Evolutionary conservation across 2,888 invertebrate species (phyloP), one percentile per base, ranked within the genome.

Genomic region (Calliphora vomitoria): DNA sequence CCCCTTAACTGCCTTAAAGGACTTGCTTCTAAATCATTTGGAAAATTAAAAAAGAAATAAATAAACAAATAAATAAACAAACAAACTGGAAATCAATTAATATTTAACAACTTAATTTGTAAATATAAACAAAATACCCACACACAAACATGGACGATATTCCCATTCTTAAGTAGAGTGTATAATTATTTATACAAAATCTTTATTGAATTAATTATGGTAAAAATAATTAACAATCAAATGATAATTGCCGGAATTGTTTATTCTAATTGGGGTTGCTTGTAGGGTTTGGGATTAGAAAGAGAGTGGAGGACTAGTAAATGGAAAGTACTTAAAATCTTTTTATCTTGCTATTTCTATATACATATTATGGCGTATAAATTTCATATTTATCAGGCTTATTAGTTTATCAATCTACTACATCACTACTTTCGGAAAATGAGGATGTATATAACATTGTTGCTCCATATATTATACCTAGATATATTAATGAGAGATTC

Each of bases 181-280:
- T 55, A 64, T 64, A 64, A 64, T 64, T 64, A 64, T 64, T 38
- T 64, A 38, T 64, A 38, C n/a, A 64, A 64, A 64, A 64, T n/a
- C 38, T n/a, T 64, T 64, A 38, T 64, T 35, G 62, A 35, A 64
- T 38, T 64, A 64, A 64, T 64, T 64, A 64, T 64, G 38, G 35
- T 64, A 38, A 64, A 64, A 38, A 64, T 64, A 64, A 64, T 64
- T 64, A 64, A 64, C 62, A 64, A 64, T 64, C 35, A 38, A 64
- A 64, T 64, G 35, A 64, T 64, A 64, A 64, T 38, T 38, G 62
- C 35, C 38, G 38, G n/a, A 64, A 64, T 38, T 38, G 38, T 64
- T 64, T 38, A 64, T 35, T n/a, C 18, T 64, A n/a, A 38, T 58
- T 1, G 25, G 25, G 20, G 55, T 55, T 55, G 5, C 8, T 18